Evolutionary conservation across 2,888 invertebrate genomes (phyloP).

Genomic region (Labia minor): DNA sequence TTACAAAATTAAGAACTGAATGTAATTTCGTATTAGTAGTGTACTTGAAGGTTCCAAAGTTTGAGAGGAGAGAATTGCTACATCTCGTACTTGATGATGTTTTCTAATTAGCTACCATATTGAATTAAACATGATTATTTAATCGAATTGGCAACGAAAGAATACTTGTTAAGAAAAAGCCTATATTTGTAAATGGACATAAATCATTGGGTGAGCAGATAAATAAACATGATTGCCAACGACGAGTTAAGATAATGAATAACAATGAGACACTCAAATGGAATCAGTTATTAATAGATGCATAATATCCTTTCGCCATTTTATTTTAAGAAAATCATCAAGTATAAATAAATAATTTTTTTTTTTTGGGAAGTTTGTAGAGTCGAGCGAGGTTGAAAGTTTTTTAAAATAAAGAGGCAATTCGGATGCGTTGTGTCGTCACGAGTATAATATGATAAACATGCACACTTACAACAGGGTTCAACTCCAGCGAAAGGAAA

Average conservation of each 20-base stretch:
- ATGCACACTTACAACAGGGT: background rate
- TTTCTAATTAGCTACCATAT: background rate
- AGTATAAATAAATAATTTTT: background rate
- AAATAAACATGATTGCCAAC: slow-evolving; percentile 2
- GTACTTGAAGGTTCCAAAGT: too few relatives aligned
- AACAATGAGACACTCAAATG: background rate
- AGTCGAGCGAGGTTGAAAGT: too few relatives aligned
- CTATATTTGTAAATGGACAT: background rate
- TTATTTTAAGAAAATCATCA: background rate
- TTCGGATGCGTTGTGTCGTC: too few relatives aligned
- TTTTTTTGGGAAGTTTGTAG: too few relatives aligned
- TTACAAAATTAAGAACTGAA: too few relatives aligned
- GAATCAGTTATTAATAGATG: background rate
- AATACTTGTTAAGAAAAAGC: background rate
- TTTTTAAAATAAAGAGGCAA: too few relatives aligned
- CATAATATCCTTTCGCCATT: background rate
- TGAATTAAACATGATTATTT: background rate
- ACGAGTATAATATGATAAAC: background rate
- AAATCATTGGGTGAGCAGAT: background rate
- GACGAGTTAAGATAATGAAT: background rate
- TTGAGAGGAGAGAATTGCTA: too few relatives aligned
- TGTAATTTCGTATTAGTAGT: too few relatives aligned
- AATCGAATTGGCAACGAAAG: background rate
- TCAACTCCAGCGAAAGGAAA: background rate
- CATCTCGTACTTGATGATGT: background rate